A percentile compares a stretch with the other conserved stretches of the same genome.
Conservation (phyloP, 2,113 vertebrate species). For the Scytalopus superciliaris region DNA sequence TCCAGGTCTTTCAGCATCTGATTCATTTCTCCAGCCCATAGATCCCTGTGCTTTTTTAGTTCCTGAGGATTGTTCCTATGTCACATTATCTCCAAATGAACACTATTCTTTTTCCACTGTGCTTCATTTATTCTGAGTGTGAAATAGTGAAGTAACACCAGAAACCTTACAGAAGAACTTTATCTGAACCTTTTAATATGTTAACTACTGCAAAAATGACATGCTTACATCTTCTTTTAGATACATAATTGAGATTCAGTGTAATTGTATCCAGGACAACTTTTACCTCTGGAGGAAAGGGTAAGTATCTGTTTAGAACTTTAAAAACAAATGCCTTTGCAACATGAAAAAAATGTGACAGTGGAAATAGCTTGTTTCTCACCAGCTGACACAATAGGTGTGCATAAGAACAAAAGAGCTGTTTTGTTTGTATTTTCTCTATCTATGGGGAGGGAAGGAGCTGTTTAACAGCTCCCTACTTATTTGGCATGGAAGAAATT, state of each 20-base stretch:
- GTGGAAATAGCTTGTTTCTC: conserved; percentile 4
- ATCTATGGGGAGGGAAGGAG: background rate
- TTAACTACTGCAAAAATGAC: background rate
- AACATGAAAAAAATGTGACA: background rate
- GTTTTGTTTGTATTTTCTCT: background rate
- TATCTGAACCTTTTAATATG: conserved; percentile 14
- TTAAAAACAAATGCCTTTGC: background rate
- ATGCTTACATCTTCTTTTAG: conserved; percentile 9
- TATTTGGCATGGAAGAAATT: background rate
- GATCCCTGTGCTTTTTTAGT: background rate
- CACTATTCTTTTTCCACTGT: background rate
- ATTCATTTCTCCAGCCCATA: background rate
- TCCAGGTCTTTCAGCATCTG: background rate
- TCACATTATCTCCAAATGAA: background rate
- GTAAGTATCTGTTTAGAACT: background rate
- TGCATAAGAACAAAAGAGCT: background rate
- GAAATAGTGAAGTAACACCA: background rate
- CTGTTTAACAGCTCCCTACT: background rate
- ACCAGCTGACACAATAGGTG: background rate
- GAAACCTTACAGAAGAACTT: background rate
- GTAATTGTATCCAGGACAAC: background rate
- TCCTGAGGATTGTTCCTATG: background rate
- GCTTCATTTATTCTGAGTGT: background rate
- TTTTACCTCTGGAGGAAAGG: background rate
- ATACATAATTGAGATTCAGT: background rate